phyloP scores from a whole-genome alignment of 2,797 vertebrate genomes.

The Gymnoscopelus braueri region DNA sequence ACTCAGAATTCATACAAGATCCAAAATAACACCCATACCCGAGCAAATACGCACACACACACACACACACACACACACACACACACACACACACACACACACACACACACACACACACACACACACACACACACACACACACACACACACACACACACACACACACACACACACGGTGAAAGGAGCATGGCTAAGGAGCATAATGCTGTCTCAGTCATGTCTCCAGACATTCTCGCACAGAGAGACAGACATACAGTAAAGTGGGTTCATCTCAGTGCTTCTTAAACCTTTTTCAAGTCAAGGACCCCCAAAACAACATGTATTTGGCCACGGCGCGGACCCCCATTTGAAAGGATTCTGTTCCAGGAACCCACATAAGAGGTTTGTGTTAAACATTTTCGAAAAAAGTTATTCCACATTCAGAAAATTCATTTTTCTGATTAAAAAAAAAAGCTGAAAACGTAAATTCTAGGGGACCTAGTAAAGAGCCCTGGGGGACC shows the following conservation, averaged over 20 bases:
- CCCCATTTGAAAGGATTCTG: no score
- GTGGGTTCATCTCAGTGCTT: constrained; percentile 39
- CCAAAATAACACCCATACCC: constrained; percentile 12
- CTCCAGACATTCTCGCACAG: constrained; percentile 54
- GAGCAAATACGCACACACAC: constrained; percentile 8
- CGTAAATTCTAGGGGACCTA: no score
- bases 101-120: constrained; percentile 5
- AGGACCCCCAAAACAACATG: no score
- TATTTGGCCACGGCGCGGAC: no score
- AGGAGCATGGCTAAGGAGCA: constrained; percentile 77
- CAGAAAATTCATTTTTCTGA: no score
- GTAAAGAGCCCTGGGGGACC: no score
- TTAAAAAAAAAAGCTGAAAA: no score
- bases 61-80: constrained; percentile 3
- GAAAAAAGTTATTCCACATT: no score
- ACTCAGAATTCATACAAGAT: constrained; percentile 23
- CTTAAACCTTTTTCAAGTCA: no score
- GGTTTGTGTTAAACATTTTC: no score
- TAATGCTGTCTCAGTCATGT: constrained; percentile 71
- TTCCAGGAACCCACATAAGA: no score
- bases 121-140: constrained; percentile 3
- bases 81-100: constrained; percentile 11
- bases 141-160: constrained; percentile 34
- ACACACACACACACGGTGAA: constrained; percentile 30
- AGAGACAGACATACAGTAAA: constrained; percentile 45